These are phyloP conservation scores for Nannospalax galili DNA, from an alignment of 2,113 vertebrate genomes.

Conservation along the genomic window DNA sequence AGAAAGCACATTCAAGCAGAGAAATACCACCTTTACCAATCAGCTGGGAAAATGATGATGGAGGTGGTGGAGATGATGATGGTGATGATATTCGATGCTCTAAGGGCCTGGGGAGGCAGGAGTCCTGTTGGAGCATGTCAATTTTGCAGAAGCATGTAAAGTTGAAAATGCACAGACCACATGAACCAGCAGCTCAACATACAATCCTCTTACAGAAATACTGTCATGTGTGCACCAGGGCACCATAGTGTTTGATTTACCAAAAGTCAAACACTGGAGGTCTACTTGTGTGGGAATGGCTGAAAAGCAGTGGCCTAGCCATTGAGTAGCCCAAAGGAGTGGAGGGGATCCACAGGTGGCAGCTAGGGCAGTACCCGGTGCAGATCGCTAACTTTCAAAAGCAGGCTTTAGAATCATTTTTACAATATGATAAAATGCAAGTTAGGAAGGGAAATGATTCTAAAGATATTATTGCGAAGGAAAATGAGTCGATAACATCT, in stretches of 20 bases:
- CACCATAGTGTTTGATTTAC: not conserved
- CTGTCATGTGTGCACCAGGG: too few species aligned
- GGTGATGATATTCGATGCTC: not conserved
- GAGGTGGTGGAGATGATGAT: not conserved
- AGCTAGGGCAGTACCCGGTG: not conserved
- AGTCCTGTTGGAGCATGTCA: not conserved
- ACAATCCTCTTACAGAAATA: not conserved
- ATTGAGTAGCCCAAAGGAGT: not conserved
- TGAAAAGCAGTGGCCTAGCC: not conserved
- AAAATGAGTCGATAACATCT: not conserved
- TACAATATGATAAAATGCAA: not conserved
- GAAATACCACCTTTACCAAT: not conserved
- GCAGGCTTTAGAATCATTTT: not conserved
- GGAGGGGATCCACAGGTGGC: not conserved
- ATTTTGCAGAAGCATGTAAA: not conserved
- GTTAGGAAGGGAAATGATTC: not conserved
- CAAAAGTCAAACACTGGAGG: not conserved
- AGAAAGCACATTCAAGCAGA: not conserved
- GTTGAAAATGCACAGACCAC: not conserved
- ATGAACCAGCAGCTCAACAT: rapidly evolving
- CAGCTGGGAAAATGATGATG: not conserved
- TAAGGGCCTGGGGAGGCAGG: not conserved
- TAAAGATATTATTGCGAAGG: not conserved
- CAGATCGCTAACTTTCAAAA: not conserved
- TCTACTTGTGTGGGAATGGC: not conserved